Base-by-base conservation (phyloP, 2,113 vertebrate genomes). In the Willisornis vidua region DNA sequence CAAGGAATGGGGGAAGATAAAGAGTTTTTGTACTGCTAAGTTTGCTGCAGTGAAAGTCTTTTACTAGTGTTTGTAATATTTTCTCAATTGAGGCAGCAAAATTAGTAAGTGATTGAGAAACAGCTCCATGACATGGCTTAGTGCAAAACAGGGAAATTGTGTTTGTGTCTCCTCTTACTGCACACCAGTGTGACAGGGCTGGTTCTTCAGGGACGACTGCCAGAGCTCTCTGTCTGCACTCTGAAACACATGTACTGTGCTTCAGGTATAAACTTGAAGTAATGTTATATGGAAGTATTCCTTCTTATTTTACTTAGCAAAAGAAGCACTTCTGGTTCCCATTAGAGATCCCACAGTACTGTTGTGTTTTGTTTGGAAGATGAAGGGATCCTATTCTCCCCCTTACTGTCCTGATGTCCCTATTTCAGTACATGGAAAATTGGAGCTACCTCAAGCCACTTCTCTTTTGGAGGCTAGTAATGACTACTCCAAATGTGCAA, bases 401-500 rank as follows among this genome's bases (percentile, higher is more conserved):
- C 24, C 55, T 61, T 6, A 18, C 57, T 61, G 46, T 89, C 73
- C 65, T 37, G 52, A 70, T 87, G 57, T 4, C 31, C 10, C 28
- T 52, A 2, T 72, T 82, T 65, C 74, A 78, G 45, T 31, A 54
- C 92, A 81, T 28, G 87, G 93, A 95, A 95, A 96, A 65, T 37
- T 63, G 35, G 76, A 94, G 73, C 35, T 61, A 84, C 85, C 79
- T 88, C 85, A 93, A 75, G 45, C 31, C 90, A 66, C 85, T 88
- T 74, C 79, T 83, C 55, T 91, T 95, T 57, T 65, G 78, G 81
- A 90, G 49, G 63, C 75, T 54, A 93, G 48, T 91, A 95, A 96
- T 67, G 93, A 90, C 94, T 94, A 49, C 82, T 86, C 55, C 68
- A 91, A 95, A 91, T 26, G 82, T 77, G 61, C 85, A 94, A 96